Evolutionary conservation across 2,113 vertebrate genomes (phyloP), one percentile per base, ranked within the genome.

Genomic region (Pteruthius melanotis): DNA sequence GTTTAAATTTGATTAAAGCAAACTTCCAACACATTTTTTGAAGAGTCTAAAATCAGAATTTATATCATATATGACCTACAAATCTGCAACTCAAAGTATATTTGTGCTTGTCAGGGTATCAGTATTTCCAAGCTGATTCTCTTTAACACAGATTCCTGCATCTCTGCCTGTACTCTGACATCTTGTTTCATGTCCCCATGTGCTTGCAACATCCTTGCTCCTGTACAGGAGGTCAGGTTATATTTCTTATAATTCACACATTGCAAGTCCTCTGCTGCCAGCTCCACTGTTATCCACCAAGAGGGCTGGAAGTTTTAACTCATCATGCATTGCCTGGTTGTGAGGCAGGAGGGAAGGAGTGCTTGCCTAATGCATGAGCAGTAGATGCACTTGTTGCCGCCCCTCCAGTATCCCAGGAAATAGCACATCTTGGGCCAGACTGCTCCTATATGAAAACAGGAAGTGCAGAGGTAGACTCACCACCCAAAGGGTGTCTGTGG

Each of bases 241-340:
- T 54, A 37, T 65, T 83, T 75, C 56, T 45, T 86, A 28, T 3
- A 65, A 35, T 10, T 15, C 11, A 2, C 14, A 30, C 20, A 26
- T 7, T 60, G 27, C 8, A 78, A 65, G 13, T 49, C 26, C 7
- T 78, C 20, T 56, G 12, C 70, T 87, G 14, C 37, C 26, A 28
- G 21, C 20, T 75, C 23, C 60, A 15, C 18, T 35, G 14, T 14
- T 60, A 10, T 20, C 37, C 20, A 11, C 10, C 42, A 61, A 52
- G 20, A 57, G n/a, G 9, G 22, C 1, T 71, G 35, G 9, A 50
- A 39, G 9, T 54, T 80, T 57, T 37, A 54, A 28, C 8, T 83
- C n/a, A 10, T 47, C 1, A 0, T 21, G 1, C 12, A 11, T 49
- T 52, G 19, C 15, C 49, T 64, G 61, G 59, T 47, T 80, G 17